Base-by-base conservation (phyloP, 1,140 invertebrate species). In the Dryas iulia region DNA sequence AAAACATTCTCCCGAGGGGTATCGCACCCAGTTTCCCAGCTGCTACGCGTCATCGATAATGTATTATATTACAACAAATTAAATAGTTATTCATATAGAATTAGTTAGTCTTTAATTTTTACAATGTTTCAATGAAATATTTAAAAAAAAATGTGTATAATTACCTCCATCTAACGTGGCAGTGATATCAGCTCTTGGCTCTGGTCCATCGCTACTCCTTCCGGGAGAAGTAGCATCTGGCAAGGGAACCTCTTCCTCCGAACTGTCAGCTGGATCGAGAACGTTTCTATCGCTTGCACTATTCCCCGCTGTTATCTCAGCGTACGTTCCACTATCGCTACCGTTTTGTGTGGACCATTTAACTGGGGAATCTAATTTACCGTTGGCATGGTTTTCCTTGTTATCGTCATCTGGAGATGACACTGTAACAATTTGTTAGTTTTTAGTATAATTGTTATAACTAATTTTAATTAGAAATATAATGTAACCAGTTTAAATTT, bases 331-430 rank as follows among this genome's bases (percentile, higher is more conserved):
- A 59, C 89, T 91, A 59, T 91, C 89, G 56, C 89, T 91, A 4
- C 89, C 89, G 53, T 91, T 91, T 66, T 89, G 87, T 30, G 78
- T 83, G 8, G 83, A 83, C 89, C 89, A 91, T 76, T 86, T 87
- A 10, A 91, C 76, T 0, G 87, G 89, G 3, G 89, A 91, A 14
- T 91, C 89, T 1, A 91, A 62, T 76, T 91, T 91, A 10, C 89
- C 87, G 66, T 91, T 89, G 8, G 86, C 84, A 72, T 91, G 89
- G 54, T 91, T 91, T 69, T 91, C 89, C 78, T 89, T 91, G 78
- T 91, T 91, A 79, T 91, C 89, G 66, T 91, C 89, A 70, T 91
- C 89, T 81, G 77, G 62, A 54, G 69, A 74, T 75, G 75, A 77
- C 18, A 72, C 75, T 77, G 39, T 60, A 30, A 54, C 7, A 47